Evolutionary conservation across 2,113 vertebrate species (phyloP).

Genomic region (Hystrix cristata): DNA sequence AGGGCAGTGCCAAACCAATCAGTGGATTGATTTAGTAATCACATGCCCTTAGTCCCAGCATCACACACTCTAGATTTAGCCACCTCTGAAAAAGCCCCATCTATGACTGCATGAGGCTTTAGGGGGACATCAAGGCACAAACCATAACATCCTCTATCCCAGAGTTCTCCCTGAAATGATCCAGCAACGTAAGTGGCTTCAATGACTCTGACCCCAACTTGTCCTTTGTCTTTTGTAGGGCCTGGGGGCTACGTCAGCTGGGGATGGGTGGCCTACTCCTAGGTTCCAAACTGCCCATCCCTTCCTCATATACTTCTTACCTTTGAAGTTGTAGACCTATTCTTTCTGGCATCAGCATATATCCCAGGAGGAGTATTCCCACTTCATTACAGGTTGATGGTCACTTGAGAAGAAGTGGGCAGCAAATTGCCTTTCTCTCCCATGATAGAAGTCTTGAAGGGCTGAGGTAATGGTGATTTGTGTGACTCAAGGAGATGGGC

Average conservation of each 20-base stretch:
- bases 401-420: neutral
- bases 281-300: neutral
- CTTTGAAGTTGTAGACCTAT: neutral
- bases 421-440: neutral
- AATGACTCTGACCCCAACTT: neutral
- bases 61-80: no score
- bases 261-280: neutral
- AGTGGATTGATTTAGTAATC: no score
- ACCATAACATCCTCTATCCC: neutral
- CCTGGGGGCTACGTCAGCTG: neutral
- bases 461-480: neutral
- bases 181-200: neutral
- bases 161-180: conserved; percentile 32
- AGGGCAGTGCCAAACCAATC: no score
- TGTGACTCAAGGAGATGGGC: neutral
- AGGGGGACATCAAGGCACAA: no score
- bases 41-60: no score
- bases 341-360: neutral
- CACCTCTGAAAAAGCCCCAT: no score
- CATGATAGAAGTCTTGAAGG: neutral
- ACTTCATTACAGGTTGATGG: neutral
- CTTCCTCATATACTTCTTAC: neutral
- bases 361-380: neutral
- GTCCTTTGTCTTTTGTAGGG: neutral
- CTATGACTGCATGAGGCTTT: no score